Percentiles rank a stretch among this genome's conserved stretches.
Evolutionary conservation across 2,113 vertebrate genomes (phyloP).

Genomic region (Halcyon senegalensis): DNA sequence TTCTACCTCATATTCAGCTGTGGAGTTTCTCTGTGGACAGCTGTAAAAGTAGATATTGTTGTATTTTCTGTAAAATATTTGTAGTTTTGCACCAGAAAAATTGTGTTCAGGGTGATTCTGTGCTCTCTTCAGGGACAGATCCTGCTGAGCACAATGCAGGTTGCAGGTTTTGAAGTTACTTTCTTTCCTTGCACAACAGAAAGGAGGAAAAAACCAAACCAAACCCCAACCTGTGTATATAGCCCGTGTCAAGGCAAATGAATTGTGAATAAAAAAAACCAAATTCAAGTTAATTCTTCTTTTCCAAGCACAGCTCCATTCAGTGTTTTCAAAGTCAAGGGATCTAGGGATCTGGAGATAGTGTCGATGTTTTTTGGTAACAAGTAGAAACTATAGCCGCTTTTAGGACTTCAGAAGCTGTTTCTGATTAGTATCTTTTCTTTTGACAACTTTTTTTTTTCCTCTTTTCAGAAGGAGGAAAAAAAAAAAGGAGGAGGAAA

Average conservation of each 20-base stretch:
- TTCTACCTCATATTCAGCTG: fast-evolving
- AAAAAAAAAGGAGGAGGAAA: not conserved
- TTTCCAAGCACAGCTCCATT: not conserved
- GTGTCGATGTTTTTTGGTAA: not conserved
- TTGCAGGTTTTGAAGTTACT: not conserved
- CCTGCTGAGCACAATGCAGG: not conserved
- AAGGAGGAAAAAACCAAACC: not conserved
- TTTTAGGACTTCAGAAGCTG: slow-evolving; percentile 48
- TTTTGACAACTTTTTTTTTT: slow-evolving; percentile 58
- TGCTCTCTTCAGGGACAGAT: not conserved
- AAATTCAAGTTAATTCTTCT: not conserved
- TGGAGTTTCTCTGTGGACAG: not conserved
- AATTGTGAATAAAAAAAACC: not conserved
- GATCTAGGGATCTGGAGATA: slow-evolving; percentile 21
- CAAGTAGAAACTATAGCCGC: slow-evolving; percentile 4
- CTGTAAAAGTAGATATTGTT: not conserved
- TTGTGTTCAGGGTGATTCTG: not conserved
- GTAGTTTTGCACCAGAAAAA: not conserved
- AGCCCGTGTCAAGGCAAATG: not conserved
- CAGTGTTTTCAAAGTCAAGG: not conserved
- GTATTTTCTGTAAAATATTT: not conserved
- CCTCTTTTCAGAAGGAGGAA: not conserved
- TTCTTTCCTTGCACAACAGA: not conserved
- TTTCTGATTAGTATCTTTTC: slow-evolving; percentile 70
- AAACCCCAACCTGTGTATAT: no score